Conservation (phyloP, 2,888 invertebrate genomes). For the Ophioninae sp. region DNA sequence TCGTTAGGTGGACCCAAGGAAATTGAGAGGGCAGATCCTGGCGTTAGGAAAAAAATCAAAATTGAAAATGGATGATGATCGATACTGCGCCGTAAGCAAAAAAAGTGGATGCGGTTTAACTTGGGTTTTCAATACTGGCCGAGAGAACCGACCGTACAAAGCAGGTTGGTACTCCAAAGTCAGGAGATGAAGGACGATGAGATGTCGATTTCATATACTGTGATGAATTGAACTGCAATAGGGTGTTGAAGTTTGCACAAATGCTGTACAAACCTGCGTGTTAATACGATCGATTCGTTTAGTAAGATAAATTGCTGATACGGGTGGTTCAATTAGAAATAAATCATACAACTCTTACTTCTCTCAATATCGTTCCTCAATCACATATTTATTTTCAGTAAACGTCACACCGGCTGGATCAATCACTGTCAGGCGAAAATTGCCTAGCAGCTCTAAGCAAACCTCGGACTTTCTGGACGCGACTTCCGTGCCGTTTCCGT, state of each 20-base stretch:
- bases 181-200: not conserved
- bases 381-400: constrained; percentile 56
- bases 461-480: constrained; percentile 58
- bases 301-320: too few species aligned
- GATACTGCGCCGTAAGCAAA: constrained; percentile 65
- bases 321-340: too few species aligned
- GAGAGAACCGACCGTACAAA: constrained; percentile 64
- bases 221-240: not conserved
- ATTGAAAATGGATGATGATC: constrained; percentile 68
- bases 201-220: not conserved
- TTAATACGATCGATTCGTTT: not conserved
- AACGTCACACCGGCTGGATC: constrained; percentile 70
- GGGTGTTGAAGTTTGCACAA: too few species aligned
- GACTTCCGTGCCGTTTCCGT: constrained; percentile 69
- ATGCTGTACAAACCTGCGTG: not conserved
- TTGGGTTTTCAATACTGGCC: constrained; percentile 68
- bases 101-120: constrained; percentile 62
- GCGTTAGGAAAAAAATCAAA: constrained; percentile 70
- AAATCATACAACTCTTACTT: not conserved
- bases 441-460: constrained; percentile 61
- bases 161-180: constrained; percentile 63
- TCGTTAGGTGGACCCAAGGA: constrained; percentile 67
- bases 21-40: constrained; percentile 68
- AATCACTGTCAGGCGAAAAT: constrained; percentile 67
- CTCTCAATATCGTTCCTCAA: not conserved